Conservation (phyloP, 2,797 vertebrate genomes). For the Melanotaenia pygmaea region DNA sequence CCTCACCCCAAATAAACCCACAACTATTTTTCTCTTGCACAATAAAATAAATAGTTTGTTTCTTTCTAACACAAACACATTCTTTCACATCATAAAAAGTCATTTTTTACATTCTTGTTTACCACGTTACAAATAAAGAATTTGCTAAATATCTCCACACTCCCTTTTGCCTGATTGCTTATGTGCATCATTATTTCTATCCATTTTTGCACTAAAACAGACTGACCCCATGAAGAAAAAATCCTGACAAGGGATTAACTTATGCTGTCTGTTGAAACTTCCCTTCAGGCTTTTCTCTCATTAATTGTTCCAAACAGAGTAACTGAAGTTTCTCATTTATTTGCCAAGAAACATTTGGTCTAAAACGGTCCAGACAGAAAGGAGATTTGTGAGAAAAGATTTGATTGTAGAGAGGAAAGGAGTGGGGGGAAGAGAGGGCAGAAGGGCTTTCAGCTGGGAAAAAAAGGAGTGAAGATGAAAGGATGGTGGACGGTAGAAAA, state of each 20-base stretch:
- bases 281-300: slow-evolving; percentile 47
- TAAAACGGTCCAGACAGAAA: slow-evolving; percentile 34
- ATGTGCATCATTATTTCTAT: too few species aligned
- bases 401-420: slow-evolving; percentile 26
- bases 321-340: slow-evolving; percentile 65
- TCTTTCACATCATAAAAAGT: neutral
- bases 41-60: neutral
- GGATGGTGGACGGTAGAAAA: slow-evolving; percentile 24
- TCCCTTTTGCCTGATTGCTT: too few species aligned
- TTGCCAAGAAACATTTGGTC: slow-evolving; percentile 56
- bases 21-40: neutral
- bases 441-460: slow-evolving; percentile 23
- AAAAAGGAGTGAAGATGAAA: slow-evolving; percentile 49
- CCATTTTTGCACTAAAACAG: neutral
- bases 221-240: neutral
- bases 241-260: neutral
- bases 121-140: too few species aligned
- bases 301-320: slow-evolving; percentile 65
- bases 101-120: neutral
- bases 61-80: neutral
- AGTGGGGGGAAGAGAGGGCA: slow-evolving; percentile 3
- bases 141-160: too few species aligned
- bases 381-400: slow-evolving; percentile 18
- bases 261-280: slow-evolving; percentile 9
- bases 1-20: neutral